These are phyloP conservation scores for Megathymus violae DNA, from an alignment of 1,140 invertebrate genomes.

Conservation along the genomic window DNA sequence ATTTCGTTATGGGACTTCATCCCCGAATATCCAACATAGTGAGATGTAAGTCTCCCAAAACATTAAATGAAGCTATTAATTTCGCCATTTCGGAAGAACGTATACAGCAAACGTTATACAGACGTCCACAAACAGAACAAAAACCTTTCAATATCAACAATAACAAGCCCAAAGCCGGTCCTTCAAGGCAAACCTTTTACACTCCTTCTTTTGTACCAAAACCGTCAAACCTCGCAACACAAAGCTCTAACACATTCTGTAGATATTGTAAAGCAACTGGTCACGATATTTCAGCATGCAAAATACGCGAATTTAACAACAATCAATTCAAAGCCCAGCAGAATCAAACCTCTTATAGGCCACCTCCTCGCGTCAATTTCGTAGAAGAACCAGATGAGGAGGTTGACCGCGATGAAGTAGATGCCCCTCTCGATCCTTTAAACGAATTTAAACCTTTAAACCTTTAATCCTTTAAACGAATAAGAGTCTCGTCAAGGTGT, in stretches of 20 bases:
- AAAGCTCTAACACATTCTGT: neutral
- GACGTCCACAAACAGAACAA: neutral
- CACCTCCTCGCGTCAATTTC: neutral
- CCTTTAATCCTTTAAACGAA: too few relatives aligned
- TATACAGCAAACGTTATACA: conserved; percentile 12
- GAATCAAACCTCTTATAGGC: neutral
- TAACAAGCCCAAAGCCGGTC: neutral
- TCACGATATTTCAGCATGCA: neutral
- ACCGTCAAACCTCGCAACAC: neutral
- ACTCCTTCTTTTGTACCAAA: neutral
- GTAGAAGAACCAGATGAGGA: neutral
- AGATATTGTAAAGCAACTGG: neutral
- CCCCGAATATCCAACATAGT: conserved; percentile 34
- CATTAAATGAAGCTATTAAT: conserved; percentile 25
- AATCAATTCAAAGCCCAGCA: neutral
- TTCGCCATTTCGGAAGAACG: conserved; percentile 22
- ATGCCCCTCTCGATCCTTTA: conserved; percentile 27
- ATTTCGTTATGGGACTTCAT: conserved; percentile 36
- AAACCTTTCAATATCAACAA: neutral
- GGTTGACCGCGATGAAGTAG: neutral
- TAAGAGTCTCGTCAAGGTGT: neutral
- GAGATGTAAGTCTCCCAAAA: conserved; percentile 27
- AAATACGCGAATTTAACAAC: neutral
- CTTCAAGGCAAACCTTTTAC: neutral
- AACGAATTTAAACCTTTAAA: too few relatives aligned